Conservation (phyloP, 2,797 vertebrate species). For the Cynodonichthys magdalenae region DNA sequence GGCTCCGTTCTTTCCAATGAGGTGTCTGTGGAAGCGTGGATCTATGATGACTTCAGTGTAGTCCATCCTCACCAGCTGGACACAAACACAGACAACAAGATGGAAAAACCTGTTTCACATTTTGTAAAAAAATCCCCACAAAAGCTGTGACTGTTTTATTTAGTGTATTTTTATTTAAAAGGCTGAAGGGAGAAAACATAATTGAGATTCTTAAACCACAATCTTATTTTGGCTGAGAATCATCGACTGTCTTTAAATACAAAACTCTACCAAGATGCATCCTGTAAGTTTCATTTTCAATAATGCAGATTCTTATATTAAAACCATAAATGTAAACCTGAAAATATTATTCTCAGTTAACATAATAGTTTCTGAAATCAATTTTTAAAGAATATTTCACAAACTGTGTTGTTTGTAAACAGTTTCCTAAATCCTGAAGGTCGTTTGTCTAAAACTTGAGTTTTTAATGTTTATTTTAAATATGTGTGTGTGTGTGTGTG, state of each 20-base stretch:
- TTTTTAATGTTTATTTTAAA: too few species aligned
- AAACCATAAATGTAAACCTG: background rate
- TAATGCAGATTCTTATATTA: background rate
- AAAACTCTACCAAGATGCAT: background rate
- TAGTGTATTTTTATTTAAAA: too few species aligned
- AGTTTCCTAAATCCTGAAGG: background rate
- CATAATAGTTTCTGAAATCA: too few species aligned
- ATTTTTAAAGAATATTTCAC: too few species aligned
- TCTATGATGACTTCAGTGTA: conserved; percentile 85
- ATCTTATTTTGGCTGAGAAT: too few species aligned
- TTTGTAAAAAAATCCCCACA: background rate
- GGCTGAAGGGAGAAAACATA: too few species aligned
- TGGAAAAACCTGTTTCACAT: background rate
- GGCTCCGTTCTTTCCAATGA: conserved; percentile 84
- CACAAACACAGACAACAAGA: background rate
- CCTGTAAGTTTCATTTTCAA: background rate
- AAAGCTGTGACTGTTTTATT: background rate
- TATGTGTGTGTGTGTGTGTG: too few species aligned
- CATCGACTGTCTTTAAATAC: too few species aligned
- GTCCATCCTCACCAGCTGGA: conserved; percentile 85
- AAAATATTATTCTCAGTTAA: too few species aligned
- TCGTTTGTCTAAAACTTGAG: too few species aligned
- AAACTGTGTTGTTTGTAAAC: too few species aligned
- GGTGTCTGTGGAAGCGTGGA: conserved; percentile 85
- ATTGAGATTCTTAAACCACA: too few species aligned